phyloP scores from a whole-genome alignment of 2,113 vertebrate species.

The Paraplagusia blochii region DNA sequence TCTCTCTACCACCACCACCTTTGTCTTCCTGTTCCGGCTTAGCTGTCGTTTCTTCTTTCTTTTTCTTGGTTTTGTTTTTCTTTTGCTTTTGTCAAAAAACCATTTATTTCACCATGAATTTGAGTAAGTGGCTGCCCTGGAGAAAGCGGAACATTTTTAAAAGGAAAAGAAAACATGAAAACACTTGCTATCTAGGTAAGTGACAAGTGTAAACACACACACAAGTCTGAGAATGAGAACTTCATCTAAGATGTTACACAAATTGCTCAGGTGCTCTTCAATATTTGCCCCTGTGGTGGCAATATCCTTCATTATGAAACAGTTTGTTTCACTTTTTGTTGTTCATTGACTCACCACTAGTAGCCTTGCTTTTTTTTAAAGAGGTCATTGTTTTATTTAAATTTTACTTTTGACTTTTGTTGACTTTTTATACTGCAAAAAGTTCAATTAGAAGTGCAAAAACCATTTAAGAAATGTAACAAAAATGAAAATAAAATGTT shows the following conservation, averaged over 20 bases:
- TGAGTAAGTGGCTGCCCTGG: slow-evolving; percentile 74
- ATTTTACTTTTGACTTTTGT: too few species aligned
- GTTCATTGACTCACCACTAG: too few species aligned
- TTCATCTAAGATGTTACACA: neutral
- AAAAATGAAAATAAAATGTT: too few species aligned
- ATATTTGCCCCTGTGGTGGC: neutral
- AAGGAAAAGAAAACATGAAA: slow-evolving; percentile 53
- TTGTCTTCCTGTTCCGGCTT: slow-evolving; percentile 62
- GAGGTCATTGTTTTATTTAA: too few species aligned
- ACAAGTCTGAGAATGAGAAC: neutral
- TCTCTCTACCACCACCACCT: slow-evolving; percentile 12
- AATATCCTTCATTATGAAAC: too few species aligned
- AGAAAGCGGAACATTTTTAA: slow-evolving; percentile 65
- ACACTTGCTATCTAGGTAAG: slow-evolving; percentile 57
- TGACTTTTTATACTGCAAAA: too few species aligned
- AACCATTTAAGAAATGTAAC: too few species aligned
- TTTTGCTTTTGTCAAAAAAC: neutral
- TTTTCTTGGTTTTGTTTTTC: neutral
- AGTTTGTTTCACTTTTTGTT: too few species aligned
- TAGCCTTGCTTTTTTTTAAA: too few species aligned
- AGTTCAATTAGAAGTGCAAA: too few species aligned
- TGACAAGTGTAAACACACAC: slow-evolving; percentile 6
- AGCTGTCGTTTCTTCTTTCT: slow-evolving; percentile 25
- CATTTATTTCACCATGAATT: slow-evolving; percentile 54
- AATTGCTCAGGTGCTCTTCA: neutral